Evolutionary conservation across 2,797 vertebrate species (phyloP).

Genomic region (Melanotaenia parkinsoni): DNA sequence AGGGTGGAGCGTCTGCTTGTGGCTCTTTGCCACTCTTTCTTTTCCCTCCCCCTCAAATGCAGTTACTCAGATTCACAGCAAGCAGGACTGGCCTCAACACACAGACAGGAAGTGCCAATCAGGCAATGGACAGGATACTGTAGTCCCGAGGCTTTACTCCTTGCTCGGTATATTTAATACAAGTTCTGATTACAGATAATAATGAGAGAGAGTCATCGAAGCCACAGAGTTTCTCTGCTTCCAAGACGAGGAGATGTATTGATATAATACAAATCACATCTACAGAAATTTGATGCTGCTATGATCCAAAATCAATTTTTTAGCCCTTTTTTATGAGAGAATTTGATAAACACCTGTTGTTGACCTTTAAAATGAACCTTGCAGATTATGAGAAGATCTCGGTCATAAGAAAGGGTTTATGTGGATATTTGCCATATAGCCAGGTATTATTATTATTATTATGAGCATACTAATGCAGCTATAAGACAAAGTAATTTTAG

Average conservation of each 20-base stretch:
- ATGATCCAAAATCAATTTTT: constrained; percentile 56
- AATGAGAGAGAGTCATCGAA: constrained; percentile 47
- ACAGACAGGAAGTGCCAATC: constrained; percentile 63
- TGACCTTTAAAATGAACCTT: constrained; percentile 68
- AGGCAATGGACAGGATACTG: constrained; percentile 64
- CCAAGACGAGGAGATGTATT: constrained; percentile 14
- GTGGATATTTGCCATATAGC: constrained; percentile 44
- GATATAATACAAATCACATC: constrained; percentile 53
- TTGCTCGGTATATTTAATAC: constrained; percentile 60
- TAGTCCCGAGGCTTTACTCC: constrained; percentile 46
- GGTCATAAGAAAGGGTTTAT: constrained; percentile 51
- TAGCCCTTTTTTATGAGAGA: constrained; percentile 40
- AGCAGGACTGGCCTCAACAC: constrained; percentile 41
- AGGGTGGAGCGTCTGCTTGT: constrained; percentile 63
- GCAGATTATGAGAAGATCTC: constrained; percentile 47
- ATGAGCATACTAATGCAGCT: constrained; percentile 38
- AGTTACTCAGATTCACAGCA: constrained; percentile 44
- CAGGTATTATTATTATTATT: constrained; percentile 30
- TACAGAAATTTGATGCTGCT: constrained; percentile 45
- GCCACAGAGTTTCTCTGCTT: constrained; percentile 5
- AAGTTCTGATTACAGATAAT: constrained; percentile 41
- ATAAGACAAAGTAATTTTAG: constrained; percentile 54
- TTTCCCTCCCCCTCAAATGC: constrained; percentile 12
- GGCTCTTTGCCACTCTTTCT: constrained; percentile 38
- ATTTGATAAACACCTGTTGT: constrained; percentile 52